Base-by-base conservation (phyloP, 2,797 vertebrate species). In the Ceyx erithaca region DNA sequence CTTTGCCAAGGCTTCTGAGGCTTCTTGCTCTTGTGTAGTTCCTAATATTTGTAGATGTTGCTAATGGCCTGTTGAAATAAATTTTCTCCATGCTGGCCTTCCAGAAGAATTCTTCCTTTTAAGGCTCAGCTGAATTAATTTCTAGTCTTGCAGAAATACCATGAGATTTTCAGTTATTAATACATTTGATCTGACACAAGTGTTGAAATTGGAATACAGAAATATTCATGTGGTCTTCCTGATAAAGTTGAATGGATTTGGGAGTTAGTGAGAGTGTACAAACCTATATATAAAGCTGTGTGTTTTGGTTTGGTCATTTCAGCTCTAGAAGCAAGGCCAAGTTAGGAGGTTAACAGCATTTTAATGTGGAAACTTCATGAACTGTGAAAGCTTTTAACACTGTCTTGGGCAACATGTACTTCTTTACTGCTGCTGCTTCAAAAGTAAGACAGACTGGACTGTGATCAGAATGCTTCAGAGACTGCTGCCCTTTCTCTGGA, bases 371-470 rank as follows among this genome's bases (percentile, higher is more conserved):
- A 10, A 20, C 43, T 80, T 1, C 54, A 1, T 37, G 14, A 77
- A 14, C 9, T 45, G 8, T 57, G 88, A 18, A 76, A 76, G 5
- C 13, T 49, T 75, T 72, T 66, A 62, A 66, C 13, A 20, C 7
- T 73, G 25, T 17, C 2, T 5, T 54, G 2, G 1, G 3, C 69
- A 54, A 11, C 3, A 16, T 4, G 3, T 57, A 2, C 10, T 45
- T 4, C 30, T 64, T 75, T 35, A 26, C n/a, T 57, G 18, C 40
- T 73, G 3, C 26, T 75, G 25, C 13, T 84, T 86, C 4, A 3
- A 7, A 33, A 48, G 10, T 48, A 48, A 10, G 18, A 52, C 6
- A 23, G 26, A 30, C 26, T 40, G 13, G 23, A 15, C 41, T 63
- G 4, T 12, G 21, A 21, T 90, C 21, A 35, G 21, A 28, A 2